Evolutionary conservation across 2,113 vertebrate genomes (phyloP), one percentile per base, ranked within the genome.

Genomic region (Centropus unirufus): DNA sequence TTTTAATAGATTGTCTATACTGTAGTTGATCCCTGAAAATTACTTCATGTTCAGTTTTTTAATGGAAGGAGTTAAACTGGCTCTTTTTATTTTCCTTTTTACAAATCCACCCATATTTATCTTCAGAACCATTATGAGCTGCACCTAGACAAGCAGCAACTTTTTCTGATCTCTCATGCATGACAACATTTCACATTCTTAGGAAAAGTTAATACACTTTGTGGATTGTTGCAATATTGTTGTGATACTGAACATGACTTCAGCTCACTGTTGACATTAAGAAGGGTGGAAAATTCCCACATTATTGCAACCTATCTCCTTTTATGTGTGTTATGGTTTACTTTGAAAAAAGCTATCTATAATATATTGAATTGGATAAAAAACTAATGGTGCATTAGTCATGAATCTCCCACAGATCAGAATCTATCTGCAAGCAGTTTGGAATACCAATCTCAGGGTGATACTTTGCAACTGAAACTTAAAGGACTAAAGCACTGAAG

Each of bases 231-330:
- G 21, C 57, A 87, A 80, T 91, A 89, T 58, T 92, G 29, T 88
- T 95, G 57, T 90, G 67, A 54, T 69, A 44, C 34, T 61, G 83
- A 94, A 54, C 75, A 82, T 70, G 83, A 89, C 61, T 88, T 89
- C 58, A 83, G 39, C 64, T 42, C 22, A 68, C 6, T 42, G 16
- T 8, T 93, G 72, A 77, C 62, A 92, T 93, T 92, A 94, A 74
- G 75, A 95, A 91, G n/a, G 78, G 92, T 92, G 46, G 59, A 82
- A 94, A 91, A 22, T 68, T 95, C 91, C 63, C 44, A 34, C 16
- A 90, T 92, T 95, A 81, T 17, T 83, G 54, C 9, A 66, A 23
- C 20, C 47, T 93, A 90, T 91, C 58, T 94, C 24, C 19, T 63
- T 93, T 84, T 91, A 57, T 54, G 20, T 46, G 5, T 73, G 81